Percentiles rank a stretch among this genome's conserved stretches.
Evolutionary conservation across 1,140 invertebrate genomes (phyloP).

Genomic region (Orius insidiosus): DNA sequence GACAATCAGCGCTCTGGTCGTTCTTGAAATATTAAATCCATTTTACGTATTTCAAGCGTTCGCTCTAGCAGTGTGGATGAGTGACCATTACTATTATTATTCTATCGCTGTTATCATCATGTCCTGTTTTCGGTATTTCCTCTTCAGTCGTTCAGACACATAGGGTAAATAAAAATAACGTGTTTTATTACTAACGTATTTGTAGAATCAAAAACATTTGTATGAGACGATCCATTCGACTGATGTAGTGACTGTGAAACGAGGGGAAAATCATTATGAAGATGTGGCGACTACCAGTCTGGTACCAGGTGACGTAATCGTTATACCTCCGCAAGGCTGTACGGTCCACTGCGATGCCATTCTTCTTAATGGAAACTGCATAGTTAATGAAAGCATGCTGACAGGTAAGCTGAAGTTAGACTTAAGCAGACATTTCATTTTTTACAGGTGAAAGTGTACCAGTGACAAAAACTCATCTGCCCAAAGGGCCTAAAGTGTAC

Average conservation of each 20-base stretch:
- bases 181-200: constrained; percentile 13
- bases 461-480: constrained; percentile 75
- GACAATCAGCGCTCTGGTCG: constrained; percentile 46
- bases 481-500: constrained; percentile 45
- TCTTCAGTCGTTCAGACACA: constrained; percentile 70
- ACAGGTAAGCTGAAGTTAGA: no score
- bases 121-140: constrained; percentile 66
- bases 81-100: constrained; percentile 71
- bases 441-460: constrained; percentile 45
- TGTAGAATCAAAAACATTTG: constrained; percentile 53
- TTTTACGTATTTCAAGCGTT: constrained; percentile 93
- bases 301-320: constrained; percentile 85
- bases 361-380: constrained; percentile 70
- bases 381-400: constrained; percentile 92
- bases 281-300: constrained; percentile 38
- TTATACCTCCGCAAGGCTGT: constrained; percentile 69
- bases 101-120: constrained; percentile 70
- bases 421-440: no score
- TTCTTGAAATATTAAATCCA: constrained; percentile 76
- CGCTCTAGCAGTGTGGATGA: constrained; percentile 62
- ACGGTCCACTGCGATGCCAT: constrained; percentile 81
- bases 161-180: constrained; percentile 49
- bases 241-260: constrained; percentile 37
- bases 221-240: constrained; percentile 49
- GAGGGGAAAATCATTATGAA: constrained; percentile 26